Evolutionary conservation across 2,113 vertebrate species (phyloP).

Genomic region (Ptilorrhoa leucosticta): DNA sequence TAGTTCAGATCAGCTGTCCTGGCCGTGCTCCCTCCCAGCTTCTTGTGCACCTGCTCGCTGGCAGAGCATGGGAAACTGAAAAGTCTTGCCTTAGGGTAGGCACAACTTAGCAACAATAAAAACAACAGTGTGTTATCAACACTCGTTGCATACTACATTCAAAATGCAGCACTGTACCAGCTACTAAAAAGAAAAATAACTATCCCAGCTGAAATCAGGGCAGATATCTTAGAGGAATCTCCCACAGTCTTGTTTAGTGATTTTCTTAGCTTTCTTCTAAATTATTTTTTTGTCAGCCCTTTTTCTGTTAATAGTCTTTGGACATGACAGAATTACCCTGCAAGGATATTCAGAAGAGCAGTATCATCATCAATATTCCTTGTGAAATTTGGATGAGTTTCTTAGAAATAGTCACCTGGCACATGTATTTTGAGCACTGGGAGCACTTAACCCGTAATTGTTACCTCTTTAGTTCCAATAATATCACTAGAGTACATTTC

Average conservation of each 20-base stretch:
- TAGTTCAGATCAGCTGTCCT: neutral
- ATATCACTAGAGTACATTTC: neutral
- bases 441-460: neutral
- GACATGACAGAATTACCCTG: neutral
- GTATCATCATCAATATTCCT: neutral
- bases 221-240: neutral
- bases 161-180: neutral
- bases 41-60: neutral
- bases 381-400: neutral
- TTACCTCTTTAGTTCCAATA: neutral
- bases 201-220: neutral
- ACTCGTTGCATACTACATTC: neutral
- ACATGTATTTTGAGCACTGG: neutral
- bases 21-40: neutral
- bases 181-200: neutral
- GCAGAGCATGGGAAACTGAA: neutral
- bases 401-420: neutral
- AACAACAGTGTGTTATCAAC: neutral
- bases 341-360: neutral
- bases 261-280: neutral
- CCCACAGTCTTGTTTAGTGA: neutral
- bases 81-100: neutral
- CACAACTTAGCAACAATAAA: neutral
- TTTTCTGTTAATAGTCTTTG: neutral
- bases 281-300: neutral